Evolutionary conservation across 2,113 vertebrate genomes (phyloP).

Genomic region (Syngnathus typhle): DNA sequence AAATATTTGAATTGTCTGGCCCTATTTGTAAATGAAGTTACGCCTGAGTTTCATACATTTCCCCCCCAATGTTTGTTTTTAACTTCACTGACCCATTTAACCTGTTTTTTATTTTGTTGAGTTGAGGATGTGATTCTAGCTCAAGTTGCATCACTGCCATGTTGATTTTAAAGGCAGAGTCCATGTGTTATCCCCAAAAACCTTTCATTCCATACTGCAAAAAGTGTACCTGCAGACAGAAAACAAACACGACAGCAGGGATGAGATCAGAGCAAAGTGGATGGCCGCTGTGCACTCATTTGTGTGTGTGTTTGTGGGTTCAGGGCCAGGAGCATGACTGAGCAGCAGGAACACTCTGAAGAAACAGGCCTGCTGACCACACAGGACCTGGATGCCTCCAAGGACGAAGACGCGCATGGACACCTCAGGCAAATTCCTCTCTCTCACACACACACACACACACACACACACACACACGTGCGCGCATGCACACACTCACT

Average conservation of each 20-base stretch:
- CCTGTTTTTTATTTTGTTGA: conserved; percentile 15
- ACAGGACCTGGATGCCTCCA: conserved; percentile 66
- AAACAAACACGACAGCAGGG: conserved; percentile 39
- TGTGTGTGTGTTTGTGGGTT: conserved; percentile 52
- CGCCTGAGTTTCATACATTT: background rate
- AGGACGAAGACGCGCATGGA: conserved; percentile 68
- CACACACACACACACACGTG: conserved; percentile 12
- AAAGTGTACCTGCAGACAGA: conserved; percentile 20
- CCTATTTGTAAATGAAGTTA: too few relatives aligned
- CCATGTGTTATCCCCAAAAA: conserved; percentile 39
- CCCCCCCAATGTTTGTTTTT: background rate
- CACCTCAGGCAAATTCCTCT: conserved; percentile 67
- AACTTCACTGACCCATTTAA: conserved; percentile 19
- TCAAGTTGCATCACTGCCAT: conserved; percentile 39
- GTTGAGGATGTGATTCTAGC: conserved; percentile 11
- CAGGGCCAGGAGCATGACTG: conserved; percentile 71
- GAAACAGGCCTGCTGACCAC: conserved; percentile 61
- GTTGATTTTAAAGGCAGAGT: conserved; percentile 46
- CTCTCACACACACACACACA: conserved; percentile 19
- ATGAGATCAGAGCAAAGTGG: conserved; percentile 9
- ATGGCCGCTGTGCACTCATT: conserved; percentile 32
- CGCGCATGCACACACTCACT: conserved; percentile 4
- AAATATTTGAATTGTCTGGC: too few relatives aligned
- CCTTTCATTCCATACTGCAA: conserved; percentile 23
- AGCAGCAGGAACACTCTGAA: conserved; percentile 68